Evolutionary conservation across 2,113 vertebrate species (phyloP), one percentile per base, ranked within the genome.

Genomic region (Mugil cephalus): DNA sequence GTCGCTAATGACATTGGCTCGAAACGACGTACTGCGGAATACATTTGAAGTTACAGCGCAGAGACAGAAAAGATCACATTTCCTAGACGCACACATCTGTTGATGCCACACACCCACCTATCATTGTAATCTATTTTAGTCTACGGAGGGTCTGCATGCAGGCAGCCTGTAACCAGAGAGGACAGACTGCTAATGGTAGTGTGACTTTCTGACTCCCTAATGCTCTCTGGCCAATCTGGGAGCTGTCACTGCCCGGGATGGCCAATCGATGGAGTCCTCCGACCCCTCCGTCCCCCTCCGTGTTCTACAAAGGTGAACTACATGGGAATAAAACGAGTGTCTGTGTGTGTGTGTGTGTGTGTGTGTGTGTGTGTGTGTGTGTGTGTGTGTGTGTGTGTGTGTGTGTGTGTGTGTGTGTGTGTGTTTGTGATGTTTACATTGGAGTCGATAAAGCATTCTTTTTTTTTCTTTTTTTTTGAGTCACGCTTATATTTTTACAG

Each of bases 131-230:
- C 75, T 76, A 68, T 88, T 88, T 67, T 6, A 67, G 88, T 77
- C 38, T 40, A 15, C 21, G 21, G 36, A 48, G 77, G 63, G 75
- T 77, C 42, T 7, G n/a, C 71, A 60, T 79, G 54, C 64, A 13
- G 74, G 50, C 63, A 35, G 61, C 36, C 14, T 84, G 84, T 88
- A 89, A 89, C 80, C 56, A 73, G 82, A 87, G 80, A 87, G 82
- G 88, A 91, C 89, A 88, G 87, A 69, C 78, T 84, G 84, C 80
- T 91, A 91, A 91, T 91, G 87, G 87, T 80, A 83, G 53, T 21
- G 68, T 80, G 87, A 88, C 89, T 91, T 74, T 84, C 77, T 89
- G 85, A 85, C 88, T 90, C 71, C 59, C 67, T 88, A 85, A 88
- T 91, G 86, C 72, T 79, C 84, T 73, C 69, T 55, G 74, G 88